A percentile compares a stretch with the other conserved stretches of the same genome.
phyloP scores from a whole-genome alignment of 1,140 invertebrate species.

The Copidosoma floridanum region DNA sequence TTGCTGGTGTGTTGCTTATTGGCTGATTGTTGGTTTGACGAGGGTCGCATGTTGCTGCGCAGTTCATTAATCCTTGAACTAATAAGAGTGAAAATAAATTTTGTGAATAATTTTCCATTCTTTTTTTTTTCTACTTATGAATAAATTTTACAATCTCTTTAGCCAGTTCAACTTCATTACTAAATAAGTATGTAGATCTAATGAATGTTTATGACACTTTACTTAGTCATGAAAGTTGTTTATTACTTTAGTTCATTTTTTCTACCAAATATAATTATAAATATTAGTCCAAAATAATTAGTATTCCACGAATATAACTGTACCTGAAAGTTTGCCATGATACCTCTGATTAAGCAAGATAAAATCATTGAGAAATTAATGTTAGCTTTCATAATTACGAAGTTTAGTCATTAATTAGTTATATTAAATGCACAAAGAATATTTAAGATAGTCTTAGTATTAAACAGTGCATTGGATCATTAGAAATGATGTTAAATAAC shows the following conservation, averaged over 20 bases:
- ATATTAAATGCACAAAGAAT: background rate
- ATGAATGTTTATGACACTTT: too few relatives aligned
- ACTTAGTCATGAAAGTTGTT: too few relatives aligned
- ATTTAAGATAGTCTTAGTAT: background rate
- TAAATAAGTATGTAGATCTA: too few relatives aligned
- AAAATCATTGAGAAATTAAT: slow-evolving; percentile 31
- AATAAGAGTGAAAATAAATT: slow-evolving; percentile 5
- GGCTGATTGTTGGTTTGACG: slow-evolving; percentile 17
- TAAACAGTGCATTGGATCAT: too few relatives aligned
- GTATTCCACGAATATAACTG: slow-evolving; percentile 21
- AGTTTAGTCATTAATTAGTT: too few relatives aligned
- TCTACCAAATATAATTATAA: background rate
- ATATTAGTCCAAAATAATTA: slow-evolving; percentile 13
- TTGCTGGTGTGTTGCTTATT: slow-evolving; percentile 14
- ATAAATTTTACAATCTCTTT: too few relatives aligned
- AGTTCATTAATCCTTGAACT: slow-evolving; percentile 54
- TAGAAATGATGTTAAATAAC: too few relatives aligned
- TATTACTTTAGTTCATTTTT: background rate
- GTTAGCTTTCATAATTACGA: too few relatives aligned
- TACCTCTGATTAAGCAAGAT: slow-evolving; percentile 44
- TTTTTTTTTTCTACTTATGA: too few relatives aligned
- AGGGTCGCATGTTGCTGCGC: slow-evolving; percentile 37
- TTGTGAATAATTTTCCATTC: too few relatives aligned
- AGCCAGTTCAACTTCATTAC: too few relatives aligned
- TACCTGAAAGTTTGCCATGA: slow-evolving; percentile 57